A percentile compares a stretch with the other conserved stretches of the same genome.
Evolutionary conservation across 2,113 vertebrate species (phyloP).

Genomic region (Brachyistius frenatus): DNA sequence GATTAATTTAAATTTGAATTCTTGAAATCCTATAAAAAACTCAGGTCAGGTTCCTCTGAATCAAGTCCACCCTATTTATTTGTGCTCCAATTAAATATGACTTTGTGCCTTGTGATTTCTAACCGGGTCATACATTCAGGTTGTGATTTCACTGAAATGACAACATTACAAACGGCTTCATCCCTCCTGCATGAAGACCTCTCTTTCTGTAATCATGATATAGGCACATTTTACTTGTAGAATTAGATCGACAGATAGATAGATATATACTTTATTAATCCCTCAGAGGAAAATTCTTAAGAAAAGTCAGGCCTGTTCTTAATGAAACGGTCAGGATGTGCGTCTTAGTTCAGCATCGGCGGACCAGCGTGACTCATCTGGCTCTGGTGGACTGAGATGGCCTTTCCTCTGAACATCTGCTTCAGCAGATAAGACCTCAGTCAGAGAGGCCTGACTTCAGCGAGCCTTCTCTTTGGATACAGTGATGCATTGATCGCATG

Average conservation of each 20-base stretch:
- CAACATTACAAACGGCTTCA: not conserved
- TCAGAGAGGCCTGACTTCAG: slow-evolving; percentile 1
- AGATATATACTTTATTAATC: too few species aligned
- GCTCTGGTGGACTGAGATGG: slow-evolving; percentile 7
- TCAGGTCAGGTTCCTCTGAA: too few species aligned
- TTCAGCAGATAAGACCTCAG: slow-evolving; percentile 3
- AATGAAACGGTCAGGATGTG: not conserved
- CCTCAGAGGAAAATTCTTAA: too few species aligned
- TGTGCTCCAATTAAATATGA: not conserved
- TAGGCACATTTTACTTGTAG: not conserved
- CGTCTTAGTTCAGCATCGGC: not conserved
- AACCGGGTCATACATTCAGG: too few species aligned
- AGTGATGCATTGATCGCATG: not conserved
- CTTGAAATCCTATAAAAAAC: too few species aligned
- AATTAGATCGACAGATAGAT: too few species aligned
- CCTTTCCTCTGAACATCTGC: slow-evolving; percentile 3
- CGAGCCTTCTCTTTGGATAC: not conserved
- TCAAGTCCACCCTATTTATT: too few species aligned
- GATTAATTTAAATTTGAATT: too few species aligned
- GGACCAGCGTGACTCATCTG: slow-evolving; percentile 13
- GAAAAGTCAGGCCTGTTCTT: not conserved
- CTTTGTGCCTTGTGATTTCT: not conserved
- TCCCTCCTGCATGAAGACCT: not conserved
- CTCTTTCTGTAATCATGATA: not conserved
- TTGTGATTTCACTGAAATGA: not conserved